These are phyloP conservation scores for Ammodytes marinus DNA, from an alignment of 2,113 vertebrate species.

Conservation along the genomic window DNA sequence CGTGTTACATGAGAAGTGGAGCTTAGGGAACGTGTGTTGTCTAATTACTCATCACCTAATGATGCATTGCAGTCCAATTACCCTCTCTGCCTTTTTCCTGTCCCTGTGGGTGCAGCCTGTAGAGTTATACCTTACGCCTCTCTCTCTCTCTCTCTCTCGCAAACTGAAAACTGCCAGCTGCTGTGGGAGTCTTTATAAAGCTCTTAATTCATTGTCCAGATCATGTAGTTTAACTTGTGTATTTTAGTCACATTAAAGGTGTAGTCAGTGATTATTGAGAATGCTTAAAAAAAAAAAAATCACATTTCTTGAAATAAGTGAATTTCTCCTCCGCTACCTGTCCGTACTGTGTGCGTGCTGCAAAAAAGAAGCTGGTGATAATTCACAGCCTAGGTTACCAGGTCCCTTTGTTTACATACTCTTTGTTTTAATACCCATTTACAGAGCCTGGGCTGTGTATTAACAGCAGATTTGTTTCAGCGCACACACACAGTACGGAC, in stretches of 20 bases:
- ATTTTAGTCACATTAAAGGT: not conserved
- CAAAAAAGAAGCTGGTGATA: no score
- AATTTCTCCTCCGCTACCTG: no score
- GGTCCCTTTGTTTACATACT: no score
- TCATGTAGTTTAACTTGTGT: not conserved
- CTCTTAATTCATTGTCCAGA: not conserved
- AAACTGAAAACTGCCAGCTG: not conserved
- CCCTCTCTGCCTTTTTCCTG: constrained; percentile 36
- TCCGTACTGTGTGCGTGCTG: no score
- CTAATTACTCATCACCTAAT: constrained; percentile 48
- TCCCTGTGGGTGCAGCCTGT: constrained; percentile 35
- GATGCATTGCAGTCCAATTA: constrained; percentile 55
- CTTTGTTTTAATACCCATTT: no score
- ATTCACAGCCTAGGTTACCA: no score
- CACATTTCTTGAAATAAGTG: no score
- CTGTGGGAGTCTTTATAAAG: not conserved
- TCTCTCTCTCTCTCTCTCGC: constrained; percentile 4
- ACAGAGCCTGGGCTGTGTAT: no score
- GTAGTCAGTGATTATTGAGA: not conserved
- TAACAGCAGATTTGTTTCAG: no score
- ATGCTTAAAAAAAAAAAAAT: no score
- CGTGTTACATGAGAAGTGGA: constrained; percentile 6
- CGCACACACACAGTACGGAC: no score
- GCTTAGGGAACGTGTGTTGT: constrained; percentile 17
- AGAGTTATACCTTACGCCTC: not conserved